phyloP scores from a whole-genome alignment of 2,797 vertebrate genomes.

The Acrocephalus scirpaceus region DNA sequence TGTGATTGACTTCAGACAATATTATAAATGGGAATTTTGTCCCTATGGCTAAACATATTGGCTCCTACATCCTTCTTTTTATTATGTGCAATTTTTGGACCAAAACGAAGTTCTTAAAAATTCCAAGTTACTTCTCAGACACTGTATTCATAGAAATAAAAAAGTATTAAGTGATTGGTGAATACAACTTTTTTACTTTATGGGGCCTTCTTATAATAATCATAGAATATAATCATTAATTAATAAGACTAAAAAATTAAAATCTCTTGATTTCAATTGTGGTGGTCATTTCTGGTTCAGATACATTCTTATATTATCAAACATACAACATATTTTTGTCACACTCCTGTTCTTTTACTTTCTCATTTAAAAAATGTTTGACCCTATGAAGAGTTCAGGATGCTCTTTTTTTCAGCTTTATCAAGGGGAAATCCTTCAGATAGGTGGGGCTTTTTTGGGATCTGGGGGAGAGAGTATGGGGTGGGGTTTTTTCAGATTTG shows the following conservation, averaged over 20 bases:
- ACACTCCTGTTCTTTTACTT: background rate
- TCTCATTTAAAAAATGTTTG: background rate
- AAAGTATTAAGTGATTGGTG: background rate
- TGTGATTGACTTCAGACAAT: background rate
- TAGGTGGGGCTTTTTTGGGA: background rate
- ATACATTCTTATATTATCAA: background rate
- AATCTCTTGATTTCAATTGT: background rate
- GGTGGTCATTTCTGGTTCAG: background rate
- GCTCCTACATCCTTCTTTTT: background rate
- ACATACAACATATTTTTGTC: background rate
- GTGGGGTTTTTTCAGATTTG: background rate
- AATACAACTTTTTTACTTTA: background rate
- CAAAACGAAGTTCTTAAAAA: background rate
- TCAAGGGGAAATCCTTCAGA: constrained; percentile 34
- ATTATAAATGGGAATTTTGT: background rate
- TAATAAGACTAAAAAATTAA: background rate
- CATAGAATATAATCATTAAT: background rate
- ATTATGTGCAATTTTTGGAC: background rate
- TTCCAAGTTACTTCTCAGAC: background rate
- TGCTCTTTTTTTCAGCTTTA: constrained; percentile 20
- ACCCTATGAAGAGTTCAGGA: background rate
- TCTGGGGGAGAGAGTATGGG: background rate
- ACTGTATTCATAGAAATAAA: background rate
- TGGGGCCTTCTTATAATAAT: background rate
- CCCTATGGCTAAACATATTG: background rate